Evolutionary conservation across 2,888 invertebrate genomes (phyloP).

Genomic region (Aporophyla lueneburgensis): DNA sequence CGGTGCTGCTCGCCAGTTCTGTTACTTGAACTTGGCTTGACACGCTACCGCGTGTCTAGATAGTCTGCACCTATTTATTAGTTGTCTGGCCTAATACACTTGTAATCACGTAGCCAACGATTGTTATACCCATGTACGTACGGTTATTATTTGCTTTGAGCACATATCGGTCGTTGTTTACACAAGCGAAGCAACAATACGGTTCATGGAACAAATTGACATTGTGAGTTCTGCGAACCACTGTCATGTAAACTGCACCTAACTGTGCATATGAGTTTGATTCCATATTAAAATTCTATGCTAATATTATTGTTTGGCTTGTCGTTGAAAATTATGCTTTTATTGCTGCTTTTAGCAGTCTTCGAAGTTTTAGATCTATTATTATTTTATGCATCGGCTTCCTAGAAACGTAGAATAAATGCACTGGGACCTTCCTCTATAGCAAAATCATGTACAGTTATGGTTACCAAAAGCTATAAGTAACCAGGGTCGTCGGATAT

Average conservation of each 20-base stretch:
- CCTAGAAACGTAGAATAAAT: background rate
- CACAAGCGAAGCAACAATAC: slow-evolving; percentile 69
- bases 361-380: slow-evolving; percentile 9
- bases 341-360: slow-evolving; percentile 5
- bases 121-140: slow-evolving; percentile 62
- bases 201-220: slow-evolving; percentile 69
- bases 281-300: slow-evolving; percentile 33
- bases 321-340: slow-evolving; percentile 29
- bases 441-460: background rate
- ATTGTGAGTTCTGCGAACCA: slow-evolving; percentile 66
- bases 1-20: too few relatives aligned
- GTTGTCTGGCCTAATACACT: slow-evolving; percentile 48
- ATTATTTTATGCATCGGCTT: slow-evolving; percentile 6
- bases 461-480: too few relatives aligned
- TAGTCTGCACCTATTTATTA: slow-evolving; percentile 15
- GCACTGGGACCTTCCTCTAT: background rate
- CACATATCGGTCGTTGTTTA: slow-evolving; percentile 68
- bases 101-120: slow-evolving; percentile 57
- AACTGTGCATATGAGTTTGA: slow-evolving; percentile 33
- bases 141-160: slow-evolving; percentile 66
- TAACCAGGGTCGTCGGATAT: too few relatives aligned
- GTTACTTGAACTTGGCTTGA: too few relatives aligned
- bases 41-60: too few relatives aligned
- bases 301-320: slow-evolving; percentile 22
- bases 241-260: slow-evolving; percentile 58